A percentile compares a stretch with the other conserved stretches of the same genome.
Conservation (phyloP, 2,113 vertebrate genomes). For the Lampris incognitus region DNA sequence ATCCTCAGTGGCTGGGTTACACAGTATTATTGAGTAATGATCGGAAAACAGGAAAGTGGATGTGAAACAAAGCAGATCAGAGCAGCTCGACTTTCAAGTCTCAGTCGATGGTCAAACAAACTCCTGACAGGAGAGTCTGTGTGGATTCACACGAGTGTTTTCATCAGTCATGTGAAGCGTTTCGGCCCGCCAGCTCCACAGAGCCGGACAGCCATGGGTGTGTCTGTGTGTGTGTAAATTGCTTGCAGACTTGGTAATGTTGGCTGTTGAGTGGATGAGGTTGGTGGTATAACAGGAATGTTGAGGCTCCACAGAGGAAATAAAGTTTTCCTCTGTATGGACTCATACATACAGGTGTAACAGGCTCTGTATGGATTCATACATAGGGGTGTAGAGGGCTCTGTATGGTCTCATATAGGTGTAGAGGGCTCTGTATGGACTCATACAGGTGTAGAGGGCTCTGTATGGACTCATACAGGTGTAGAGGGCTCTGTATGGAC, state of each 20-base stretch:
- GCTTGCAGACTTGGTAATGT: slow-evolving; percentile 58
- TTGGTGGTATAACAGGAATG: slow-evolving; percentile 63
- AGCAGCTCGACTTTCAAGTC: slow-evolving; percentile 46
- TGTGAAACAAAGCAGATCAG: slow-evolving; percentile 48
- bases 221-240: slow-evolving; percentile 54
- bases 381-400: no score
- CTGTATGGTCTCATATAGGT: no score
- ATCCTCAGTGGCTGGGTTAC: no score
- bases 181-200: slow-evolving; percentile 2
- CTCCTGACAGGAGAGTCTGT: slow-evolving; percentile 40
- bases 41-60: not conserved
- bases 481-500: no score
- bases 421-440: no score
- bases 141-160: slow-evolving; percentile 52
- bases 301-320: slow-evolving; percentile 46
- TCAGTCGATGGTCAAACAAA: slow-evolving; percentile 37
- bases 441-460: no score
- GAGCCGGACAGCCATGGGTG: not conserved
- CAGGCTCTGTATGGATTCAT: no score
- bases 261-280: slow-evolving; percentile 44
- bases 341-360: not conserved
- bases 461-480: no score
- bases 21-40: not conserved
- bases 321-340: slow-evolving; percentile 33
- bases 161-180: slow-evolving; percentile 30